Conservation (phyloP, 2,113 vertebrate species). For the Hystrix brachyura region DNA sequence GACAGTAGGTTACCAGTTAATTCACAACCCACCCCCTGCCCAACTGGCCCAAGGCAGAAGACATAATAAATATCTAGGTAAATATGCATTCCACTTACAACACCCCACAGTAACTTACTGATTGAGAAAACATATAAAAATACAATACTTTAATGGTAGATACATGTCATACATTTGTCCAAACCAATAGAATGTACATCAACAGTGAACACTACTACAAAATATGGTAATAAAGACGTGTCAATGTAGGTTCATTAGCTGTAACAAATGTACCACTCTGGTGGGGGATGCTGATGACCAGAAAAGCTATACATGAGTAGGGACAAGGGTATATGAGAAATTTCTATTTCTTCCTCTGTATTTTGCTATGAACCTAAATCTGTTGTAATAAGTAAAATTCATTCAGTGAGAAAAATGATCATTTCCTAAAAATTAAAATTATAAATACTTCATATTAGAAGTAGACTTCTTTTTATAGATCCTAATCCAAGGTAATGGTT, state of each 20-base stretch:
- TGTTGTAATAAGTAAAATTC: not conserved
- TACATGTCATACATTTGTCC: not conserved
- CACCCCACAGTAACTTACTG: not conserved
- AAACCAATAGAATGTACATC: not conserved
- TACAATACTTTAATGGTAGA: not conserved
- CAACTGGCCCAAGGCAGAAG: not conserved
- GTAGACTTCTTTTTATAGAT: not conserved
- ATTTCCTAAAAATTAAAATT: not conserved
- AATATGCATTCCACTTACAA: not conserved
- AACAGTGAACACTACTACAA: not conserved
- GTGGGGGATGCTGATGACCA: not conserved
- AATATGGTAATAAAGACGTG: not conserved
- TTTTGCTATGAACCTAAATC: not conserved
- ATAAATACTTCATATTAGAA: not conserved
- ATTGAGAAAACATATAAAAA: not conserved
- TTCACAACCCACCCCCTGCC: not conserved
- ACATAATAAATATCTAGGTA: not conserved
- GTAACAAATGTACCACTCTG: not conserved
- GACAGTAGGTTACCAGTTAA: not conserved
- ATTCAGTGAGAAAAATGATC: not conserved
- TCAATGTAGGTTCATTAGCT: not conserved
- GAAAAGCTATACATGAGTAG: not conserved
- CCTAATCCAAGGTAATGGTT: constrained; percentile 2
- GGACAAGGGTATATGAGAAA: not conserved
- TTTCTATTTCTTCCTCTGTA: not conserved